Base-by-base conservation (phyloP, 2,113 vertebrate genomes). In the Archilochus colubris region DNA sequence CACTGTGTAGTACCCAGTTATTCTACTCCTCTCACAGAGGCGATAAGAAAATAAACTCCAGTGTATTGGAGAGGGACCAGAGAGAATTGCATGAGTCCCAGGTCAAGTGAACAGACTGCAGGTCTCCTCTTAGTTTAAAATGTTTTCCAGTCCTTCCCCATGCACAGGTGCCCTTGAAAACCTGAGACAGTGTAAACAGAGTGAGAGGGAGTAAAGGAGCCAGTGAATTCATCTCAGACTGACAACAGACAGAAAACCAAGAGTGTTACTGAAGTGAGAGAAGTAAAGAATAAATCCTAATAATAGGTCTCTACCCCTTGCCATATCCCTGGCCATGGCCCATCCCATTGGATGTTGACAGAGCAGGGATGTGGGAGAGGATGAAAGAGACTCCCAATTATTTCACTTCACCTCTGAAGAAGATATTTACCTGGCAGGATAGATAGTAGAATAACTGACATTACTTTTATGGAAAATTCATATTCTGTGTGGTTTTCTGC, bases 401-500 rank as follows among this genome's bases (percentile, higher is more conserved):
- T 50, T 78, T 82, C 43, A 46, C 14, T 67, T 57, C 53, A 86
- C 11, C 31, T 68, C 55, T 67, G 79, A 90, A 51, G 30, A 85
- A 16, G 5, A 63, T 21, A 25, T 25, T 57, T 64, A 51, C 4
- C 12, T 31, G 36, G 5, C 23, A 76, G 19, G 31, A 33, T 11
- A 79, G 10, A 46, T 7, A 18, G 20, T 11, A 9, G 36, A 62
- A 58, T 48, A 18, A 3, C 0, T 0, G 16, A 79, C 46, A 48
- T 25, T 77, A 12, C 21, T 54, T 79, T 10, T 36, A 23, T 61
- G 25, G 90, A 74, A 36, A 80, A 74, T 86, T 89, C 33, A 28
- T 9, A 38, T 58, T 66, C 18, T 81, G 17, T 57, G 16, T 64
- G 10, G 83, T 77, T 88, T 59, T 93, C 81, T 40, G 19, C 79